These are phyloP conservation scores for Bemisia tabaci DNA, from an alignment of 1,140 invertebrate genomes.

Conservation along the genomic window DNA sequence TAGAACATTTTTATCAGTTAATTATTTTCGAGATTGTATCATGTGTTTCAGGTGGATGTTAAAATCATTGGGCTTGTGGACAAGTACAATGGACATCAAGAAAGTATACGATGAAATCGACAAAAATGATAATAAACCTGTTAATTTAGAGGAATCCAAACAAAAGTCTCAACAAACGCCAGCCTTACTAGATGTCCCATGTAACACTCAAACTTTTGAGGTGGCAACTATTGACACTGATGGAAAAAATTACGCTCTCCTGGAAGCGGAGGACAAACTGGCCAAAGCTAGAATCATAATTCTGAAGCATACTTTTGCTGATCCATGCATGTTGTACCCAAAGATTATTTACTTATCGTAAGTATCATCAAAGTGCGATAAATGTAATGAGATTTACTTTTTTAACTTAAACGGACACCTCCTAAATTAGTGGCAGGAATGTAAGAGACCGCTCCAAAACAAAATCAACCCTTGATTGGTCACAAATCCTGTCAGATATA, in stretches of 20 bases:
- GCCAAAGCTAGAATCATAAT: neutral
- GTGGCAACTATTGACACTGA: neutral
- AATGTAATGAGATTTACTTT: no score
- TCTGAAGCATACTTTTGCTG: neutral
- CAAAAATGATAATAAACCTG: neutral
- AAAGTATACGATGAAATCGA: slow-evolving; percentile 11
- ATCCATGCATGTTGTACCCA: neutral
- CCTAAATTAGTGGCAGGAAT: no score
- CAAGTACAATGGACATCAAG: slow-evolving; percentile 38
- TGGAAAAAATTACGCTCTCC: neutral
- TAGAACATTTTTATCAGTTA: no score
- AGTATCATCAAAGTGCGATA: no score
- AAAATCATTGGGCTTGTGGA: slow-evolving; percentile 90
- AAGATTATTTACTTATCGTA: neutral
- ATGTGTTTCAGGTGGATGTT: slow-evolving; percentile 54
- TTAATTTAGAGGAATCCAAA: neutral
- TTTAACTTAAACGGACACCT: no score
- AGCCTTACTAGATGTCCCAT: neutral
- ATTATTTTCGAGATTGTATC: no score
- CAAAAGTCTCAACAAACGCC: neutral
- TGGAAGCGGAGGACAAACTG: neutral
- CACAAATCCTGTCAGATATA: no score
- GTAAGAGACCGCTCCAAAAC: no score
- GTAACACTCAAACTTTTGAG: neutral
- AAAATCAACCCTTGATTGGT: no score